Evolutionary conservation across 2,888 invertebrate species (phyloP).

Genomic region (Leucozona laternaria): DNA sequence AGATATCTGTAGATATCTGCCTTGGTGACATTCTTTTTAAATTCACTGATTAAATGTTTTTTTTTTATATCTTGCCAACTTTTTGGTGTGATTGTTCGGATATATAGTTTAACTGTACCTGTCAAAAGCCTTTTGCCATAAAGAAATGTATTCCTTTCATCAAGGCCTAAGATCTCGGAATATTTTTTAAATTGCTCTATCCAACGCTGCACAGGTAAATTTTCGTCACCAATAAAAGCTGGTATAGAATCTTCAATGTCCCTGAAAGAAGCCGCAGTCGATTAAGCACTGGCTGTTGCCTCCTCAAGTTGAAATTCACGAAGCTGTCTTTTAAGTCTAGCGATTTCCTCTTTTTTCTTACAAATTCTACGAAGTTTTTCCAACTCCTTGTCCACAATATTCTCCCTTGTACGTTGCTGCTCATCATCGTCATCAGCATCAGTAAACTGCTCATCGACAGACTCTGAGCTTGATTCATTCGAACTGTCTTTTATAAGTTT

Average conservation of each 20-base stretch:
- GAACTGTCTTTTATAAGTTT: too few species aligned
- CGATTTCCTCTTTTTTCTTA: conserved; percentile 27
- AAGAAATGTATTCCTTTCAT: conserved; percentile 5
- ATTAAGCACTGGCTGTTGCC: background rate
- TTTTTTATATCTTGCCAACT: conserved; percentile 17
- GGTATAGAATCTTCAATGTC: conserved; percentile 23
- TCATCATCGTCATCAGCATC: too few species aligned
- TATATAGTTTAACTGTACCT: conserved; percentile 22
- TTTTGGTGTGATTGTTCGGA: conserved; percentile 13
- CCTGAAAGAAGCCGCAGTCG: conserved; percentile 14
- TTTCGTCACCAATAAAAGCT: conserved; percentile 8
- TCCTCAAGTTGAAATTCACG: conserved; percentile 18
- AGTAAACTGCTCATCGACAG: too few species aligned
- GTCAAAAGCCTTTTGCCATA: conserved; percentile 24
- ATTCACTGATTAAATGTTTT: background rate
- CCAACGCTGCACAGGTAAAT: conserved; percentile 23
- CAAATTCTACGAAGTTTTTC: conserved; percentile 22
- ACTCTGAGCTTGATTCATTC: too few species aligned
- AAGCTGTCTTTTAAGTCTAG: conserved; percentile 16
- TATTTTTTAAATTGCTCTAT: conserved; percentile 11
- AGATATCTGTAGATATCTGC: conserved; percentile 27
- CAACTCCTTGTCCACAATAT: conserved; percentile 19
- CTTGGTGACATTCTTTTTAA: conserved; percentile 9
- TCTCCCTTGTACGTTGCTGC: too few species aligned
- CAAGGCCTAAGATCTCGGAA: conserved; percentile 12